These are phyloP conservation scores for Phylloscopus whistleri DNA, from an alignment of 2,113 vertebrate genomes.

Conservation along the genomic window DNA sequence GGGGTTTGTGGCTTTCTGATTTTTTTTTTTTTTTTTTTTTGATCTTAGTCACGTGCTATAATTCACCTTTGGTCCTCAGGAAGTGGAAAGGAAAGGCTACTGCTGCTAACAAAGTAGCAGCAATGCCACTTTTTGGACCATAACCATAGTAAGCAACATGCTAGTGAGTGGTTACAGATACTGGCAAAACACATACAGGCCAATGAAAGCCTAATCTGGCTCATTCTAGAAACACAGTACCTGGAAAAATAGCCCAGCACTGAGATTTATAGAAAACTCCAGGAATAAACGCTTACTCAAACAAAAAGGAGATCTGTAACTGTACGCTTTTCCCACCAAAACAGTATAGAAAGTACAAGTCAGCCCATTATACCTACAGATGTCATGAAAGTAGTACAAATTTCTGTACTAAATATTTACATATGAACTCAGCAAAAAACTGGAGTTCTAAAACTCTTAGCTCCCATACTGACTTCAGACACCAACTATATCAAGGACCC, in stretches of 20 bases:
- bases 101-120: background rate
- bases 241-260: background rate
- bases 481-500: background rate
- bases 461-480: slow-evolving; percentile 10
- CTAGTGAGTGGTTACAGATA: background rate
- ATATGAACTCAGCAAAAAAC: slow-evolving; percentile 22
- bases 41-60: background rate
- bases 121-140: background rate
- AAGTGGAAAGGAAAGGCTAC: background rate
- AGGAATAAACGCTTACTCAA: background rate
- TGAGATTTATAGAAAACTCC: background rate
- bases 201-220: background rate
- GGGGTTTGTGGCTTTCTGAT: background rate
- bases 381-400: background rate
- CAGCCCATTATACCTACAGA: background rate
- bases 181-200: background rate
- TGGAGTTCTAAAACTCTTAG: slow-evolving; percentile 11
- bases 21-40: background rate
- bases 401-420: background rate
- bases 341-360: background rate
- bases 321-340: background rate
- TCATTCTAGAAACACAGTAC: background rate
- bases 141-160: background rate
- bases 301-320: background rate
- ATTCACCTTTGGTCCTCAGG: background rate